Evolutionary conservation across 2,888 invertebrate genomes (phyloP).

Genomic region (Aleiodes testaceus): DNA sequence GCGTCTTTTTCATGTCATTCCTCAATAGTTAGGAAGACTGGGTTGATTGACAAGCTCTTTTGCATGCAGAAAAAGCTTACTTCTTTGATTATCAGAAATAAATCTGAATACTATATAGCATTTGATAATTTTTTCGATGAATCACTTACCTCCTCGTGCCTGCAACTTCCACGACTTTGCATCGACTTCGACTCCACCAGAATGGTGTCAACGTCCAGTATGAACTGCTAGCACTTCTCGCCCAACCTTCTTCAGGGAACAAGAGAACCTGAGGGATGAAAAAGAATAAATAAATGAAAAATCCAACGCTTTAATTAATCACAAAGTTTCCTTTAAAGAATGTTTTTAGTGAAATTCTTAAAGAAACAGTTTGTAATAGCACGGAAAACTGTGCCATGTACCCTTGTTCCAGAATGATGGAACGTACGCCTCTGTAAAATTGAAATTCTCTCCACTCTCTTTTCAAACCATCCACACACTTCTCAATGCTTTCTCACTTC

Average conservation of each 20-base stretch:
- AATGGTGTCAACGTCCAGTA: conserved; percentile 91
- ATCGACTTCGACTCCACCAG: conserved; percentile 89
- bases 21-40: not conserved
- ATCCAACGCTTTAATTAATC: not conserved
- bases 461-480: conserved; percentile 41
- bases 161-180: conserved; percentile 89
- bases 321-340: conserved; percentile 2
- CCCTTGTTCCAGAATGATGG: conserved; percentile 41
- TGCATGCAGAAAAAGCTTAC: not conserved
- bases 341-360: conserved; percentile 8
- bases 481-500: conserved; percentile 33
- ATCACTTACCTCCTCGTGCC: conserved; percentile 80
- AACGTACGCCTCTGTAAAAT: conserved; percentile 47
- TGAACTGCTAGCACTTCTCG: conserved; percentile 87
- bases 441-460: conserved; percentile 51
- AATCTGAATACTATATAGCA: not conserved
- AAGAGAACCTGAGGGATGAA: conserved; percentile 79
- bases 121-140: conserved; percentile 1
- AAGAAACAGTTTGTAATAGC: too few relatives aligned
- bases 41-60: not conserved
- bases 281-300: conserved; percentile 25
- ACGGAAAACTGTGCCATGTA: conserved; percentile 5
- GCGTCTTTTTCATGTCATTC: too few relatives aligned
- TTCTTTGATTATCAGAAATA: not conserved
- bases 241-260: conserved; percentile 93